These are phyloP conservation scores for Pipra filicauda DNA, from an alignment of 2,113 vertebrate genomes.

Conservation along the genomic window DNA sequence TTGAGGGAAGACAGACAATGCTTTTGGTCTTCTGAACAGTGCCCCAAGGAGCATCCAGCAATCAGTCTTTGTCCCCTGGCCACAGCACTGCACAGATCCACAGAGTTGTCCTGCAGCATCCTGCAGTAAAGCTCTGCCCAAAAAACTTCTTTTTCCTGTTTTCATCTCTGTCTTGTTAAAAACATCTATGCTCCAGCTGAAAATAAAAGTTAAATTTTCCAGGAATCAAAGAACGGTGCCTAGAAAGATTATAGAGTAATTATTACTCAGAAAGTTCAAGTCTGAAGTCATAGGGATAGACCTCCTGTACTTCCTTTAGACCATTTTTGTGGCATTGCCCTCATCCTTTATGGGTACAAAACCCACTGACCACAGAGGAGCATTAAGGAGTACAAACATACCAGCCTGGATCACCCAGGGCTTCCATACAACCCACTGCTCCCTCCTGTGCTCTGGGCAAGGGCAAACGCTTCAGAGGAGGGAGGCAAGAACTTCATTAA, in stretches of 20 bases:
- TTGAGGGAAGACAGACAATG: background rate
- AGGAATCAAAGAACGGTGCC: background rate
- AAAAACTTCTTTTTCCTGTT: background rate
- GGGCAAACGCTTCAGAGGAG: background rate
- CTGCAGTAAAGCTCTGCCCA: background rate
- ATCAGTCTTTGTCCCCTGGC: rapidly evolving
- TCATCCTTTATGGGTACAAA: background rate
- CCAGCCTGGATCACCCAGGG: background rate
- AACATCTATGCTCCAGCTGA: background rate
- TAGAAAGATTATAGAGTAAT: background rate
- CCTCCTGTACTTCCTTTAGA: background rate
- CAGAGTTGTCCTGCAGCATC: background rate
- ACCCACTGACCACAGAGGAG: background rate
- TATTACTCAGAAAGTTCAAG: background rate
- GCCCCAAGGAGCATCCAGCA: background rate
- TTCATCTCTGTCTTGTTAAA: background rate
- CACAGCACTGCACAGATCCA: background rate
- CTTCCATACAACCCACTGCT: background rate
- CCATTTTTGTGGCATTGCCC: background rate
- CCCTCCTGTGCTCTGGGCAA: background rate
- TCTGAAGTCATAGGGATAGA: background rate
- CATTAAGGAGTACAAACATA: rapidly evolving
- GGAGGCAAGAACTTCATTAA: background rate
- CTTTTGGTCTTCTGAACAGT: background rate
- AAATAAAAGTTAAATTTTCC: background rate